These are phyloP conservation scores for Dryadula phaetusa DNA, from an alignment of 2,888 invertebrate genomes.

Conservation along the genomic window DNA sequence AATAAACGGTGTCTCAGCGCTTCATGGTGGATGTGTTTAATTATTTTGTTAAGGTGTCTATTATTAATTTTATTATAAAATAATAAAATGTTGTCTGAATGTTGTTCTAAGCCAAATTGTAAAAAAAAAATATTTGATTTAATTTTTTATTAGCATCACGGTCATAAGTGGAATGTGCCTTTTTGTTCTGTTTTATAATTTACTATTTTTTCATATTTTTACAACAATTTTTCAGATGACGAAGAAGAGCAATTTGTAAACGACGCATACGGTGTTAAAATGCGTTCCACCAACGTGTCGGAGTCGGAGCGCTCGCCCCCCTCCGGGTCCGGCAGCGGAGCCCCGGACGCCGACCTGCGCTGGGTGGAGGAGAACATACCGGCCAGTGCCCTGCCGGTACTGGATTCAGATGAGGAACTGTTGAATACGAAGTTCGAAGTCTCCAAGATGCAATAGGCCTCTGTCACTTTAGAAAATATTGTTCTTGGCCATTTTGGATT, in stretches of 20 bases:
- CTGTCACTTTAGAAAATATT: too few relatives aligned
- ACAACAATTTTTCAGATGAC: slow-evolving; percentile 82
- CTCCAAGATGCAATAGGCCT: slow-evolving; percentile 91
- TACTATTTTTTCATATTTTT: too few relatives aligned
- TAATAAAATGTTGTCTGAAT: too few relatives aligned
- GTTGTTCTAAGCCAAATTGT: too few relatives aligned
- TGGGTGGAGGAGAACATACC: slow-evolving; percentile 99
- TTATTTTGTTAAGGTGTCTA: too few relatives aligned
- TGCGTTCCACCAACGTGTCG: slow-evolving; percentile 82
- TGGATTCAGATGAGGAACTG: slow-evolving; percentile 91
- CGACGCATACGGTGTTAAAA: slow-evolving; percentile 93
- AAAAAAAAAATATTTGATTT: too few relatives aligned
- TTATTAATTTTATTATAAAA: too few relatives aligned
- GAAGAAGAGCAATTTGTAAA: slow-evolving; percentile 94
- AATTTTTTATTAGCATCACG: too few relatives aligned
- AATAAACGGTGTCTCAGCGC: too few relatives aligned
- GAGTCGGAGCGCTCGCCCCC: slow-evolving; percentile 42
- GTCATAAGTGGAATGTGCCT: too few relatives aligned
- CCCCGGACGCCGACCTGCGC: slow-evolving; percentile 77
- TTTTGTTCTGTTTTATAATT: too few relatives aligned
- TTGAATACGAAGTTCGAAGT: slow-evolving; percentile 94
- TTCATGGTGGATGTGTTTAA: too few relatives aligned
- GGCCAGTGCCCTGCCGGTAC: slow-evolving; percentile 87
- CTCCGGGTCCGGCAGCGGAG: neutral
- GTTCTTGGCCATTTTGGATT: neutral